A percentile compares a stretch with the other conserved stretches of the same genome.
Evolutionary conservation across 2,113 vertebrate genomes (phyloP).

Genomic region (Lamprologus callipterus): DNA sequence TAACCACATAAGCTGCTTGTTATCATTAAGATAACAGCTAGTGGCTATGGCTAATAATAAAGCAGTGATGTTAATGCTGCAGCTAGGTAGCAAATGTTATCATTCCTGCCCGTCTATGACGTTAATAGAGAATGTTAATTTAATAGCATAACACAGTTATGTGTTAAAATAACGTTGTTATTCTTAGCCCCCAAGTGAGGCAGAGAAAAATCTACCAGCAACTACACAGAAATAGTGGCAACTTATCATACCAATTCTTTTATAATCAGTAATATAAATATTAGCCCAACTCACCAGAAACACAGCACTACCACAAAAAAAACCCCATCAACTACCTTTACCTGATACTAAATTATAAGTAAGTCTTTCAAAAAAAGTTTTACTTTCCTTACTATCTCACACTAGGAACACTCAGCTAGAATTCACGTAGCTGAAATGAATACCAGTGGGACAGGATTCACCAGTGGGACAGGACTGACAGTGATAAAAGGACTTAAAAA

Average conservation of each 20-base stretch:
- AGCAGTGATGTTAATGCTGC: neutral
- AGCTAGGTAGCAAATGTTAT: neutral
- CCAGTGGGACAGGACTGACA: neutral
- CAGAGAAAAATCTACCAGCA: neutral
- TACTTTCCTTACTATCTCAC: neutral
- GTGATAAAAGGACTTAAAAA: neutral
- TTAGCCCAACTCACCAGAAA: neutral
- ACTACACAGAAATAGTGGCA: neutral
- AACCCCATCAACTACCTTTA: rapidly evolving
- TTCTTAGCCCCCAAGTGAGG: neutral
- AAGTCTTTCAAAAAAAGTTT: neutral
- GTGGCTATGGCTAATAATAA: neutral
- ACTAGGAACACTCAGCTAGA: neutral
- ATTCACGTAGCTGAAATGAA: neutral
- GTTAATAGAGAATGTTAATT: neutral
- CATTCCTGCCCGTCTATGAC: neutral
- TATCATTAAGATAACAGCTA: neutral
- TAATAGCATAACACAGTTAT: neutral
- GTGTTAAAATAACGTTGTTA: neutral
- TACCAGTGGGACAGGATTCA: neutral
- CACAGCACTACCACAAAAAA: neutral
- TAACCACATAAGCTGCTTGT: neutral
- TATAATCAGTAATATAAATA: neutral
- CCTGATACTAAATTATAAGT: neutral
- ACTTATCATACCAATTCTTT: neutral